Evolutionary conservation across 2,888 invertebrate species (phyloP).

Genomic region (Syritta pipiens): DNA sequence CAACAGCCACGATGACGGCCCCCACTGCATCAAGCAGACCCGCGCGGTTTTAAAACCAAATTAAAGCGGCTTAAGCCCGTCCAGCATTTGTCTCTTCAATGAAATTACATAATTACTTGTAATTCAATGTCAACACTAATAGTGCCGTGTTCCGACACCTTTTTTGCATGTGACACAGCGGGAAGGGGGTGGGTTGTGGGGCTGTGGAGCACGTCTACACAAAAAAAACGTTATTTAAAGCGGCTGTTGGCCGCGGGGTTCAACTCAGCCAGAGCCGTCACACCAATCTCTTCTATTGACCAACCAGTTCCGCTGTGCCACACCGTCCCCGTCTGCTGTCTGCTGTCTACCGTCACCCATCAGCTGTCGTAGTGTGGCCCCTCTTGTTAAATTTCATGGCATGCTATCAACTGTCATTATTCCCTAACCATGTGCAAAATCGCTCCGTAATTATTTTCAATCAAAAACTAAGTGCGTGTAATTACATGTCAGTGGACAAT

Average conservation of each 20-base stretch:
- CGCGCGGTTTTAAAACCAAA: conserved; percentile 13
- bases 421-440: conserved; percentile 68
- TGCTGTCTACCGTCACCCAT: too few species aligned
- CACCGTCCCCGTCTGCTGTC: not conserved
- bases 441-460: conserved; percentile 73
- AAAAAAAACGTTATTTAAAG: conserved; percentile 50
- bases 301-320: conserved; percentile 35
- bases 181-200: conserved; percentile 4
- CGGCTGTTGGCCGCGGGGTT: conserved; percentile 18
- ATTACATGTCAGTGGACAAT: conserved; percentile 72
- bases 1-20: too few species aligned
- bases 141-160: conserved; percentile 54
- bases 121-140: conserved; percentile 67
- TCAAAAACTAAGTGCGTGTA: conserved; percentile 74
- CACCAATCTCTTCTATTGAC: conserved; percentile 31
- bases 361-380: not conserved
- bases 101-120: conserved; percentile 56
- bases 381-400: conserved; percentile 48
- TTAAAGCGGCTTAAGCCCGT: conserved; percentile 24
- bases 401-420: conserved; percentile 66
- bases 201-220: not conserved
- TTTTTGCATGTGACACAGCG: conserved; percentile 43
- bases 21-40: too few species aligned
- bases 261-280: not conserved
- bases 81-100: conserved; percentile 11